Base-by-base conservation (phyloP, 2,797 vertebrate genomes). In the Loris lydekkerianus region DNA sequence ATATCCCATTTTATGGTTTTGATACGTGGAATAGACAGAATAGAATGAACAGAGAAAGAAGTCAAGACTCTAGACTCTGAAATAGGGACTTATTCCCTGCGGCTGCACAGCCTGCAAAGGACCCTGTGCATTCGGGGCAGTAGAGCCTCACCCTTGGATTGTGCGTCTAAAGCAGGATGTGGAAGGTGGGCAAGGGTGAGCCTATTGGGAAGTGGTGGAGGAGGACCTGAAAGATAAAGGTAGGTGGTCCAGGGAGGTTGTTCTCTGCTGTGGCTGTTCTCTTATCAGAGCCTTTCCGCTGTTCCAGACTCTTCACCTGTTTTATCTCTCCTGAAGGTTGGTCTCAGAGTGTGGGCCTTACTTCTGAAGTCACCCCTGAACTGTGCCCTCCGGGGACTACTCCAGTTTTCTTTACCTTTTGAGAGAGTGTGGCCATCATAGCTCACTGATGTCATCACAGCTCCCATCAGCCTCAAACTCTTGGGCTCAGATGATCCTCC, bases 1-100 rank as follows among this genome's bases (percentile, higher is more conserved):
- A 27, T 61, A 15, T 93, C 61, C 49, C 84, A 21, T 86, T 67
- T 93, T 96, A 56, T 53, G 63, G 49, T 89, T 92, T 95, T 88
- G 77, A 88, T 61, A 80, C 58, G 15, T 2, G 69, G 81, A 92
- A 77, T 78, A 58, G 60, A 18, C 25, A 91, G 73, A 53, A 72
- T 63, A 83, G 96, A 86, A 60, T 49, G 93, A 85, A 56, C 17
- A 58, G 80, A 86, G 20, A 20, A n/a, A 83, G 67, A 63, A 77
- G 87, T 58, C 72, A 31, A 40, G 77, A 46, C 20, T 6, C 17
- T 40, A 31, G 77, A 61, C 23, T 7, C 13, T 56, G 40, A 70
- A 91, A 85, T 20, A 49, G 58, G 75, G 43, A 43, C 65, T 37
- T 29, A 4, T 4, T 86, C 91, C 63, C 60, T 6, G 23, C 23